A percentile compares a stretch with the other conserved stretches of the same genome.
Evolutionary conservation across 2,113 vertebrate species (phyloP).

Genomic region (Tragelaphus strepsiceros): DNA sequence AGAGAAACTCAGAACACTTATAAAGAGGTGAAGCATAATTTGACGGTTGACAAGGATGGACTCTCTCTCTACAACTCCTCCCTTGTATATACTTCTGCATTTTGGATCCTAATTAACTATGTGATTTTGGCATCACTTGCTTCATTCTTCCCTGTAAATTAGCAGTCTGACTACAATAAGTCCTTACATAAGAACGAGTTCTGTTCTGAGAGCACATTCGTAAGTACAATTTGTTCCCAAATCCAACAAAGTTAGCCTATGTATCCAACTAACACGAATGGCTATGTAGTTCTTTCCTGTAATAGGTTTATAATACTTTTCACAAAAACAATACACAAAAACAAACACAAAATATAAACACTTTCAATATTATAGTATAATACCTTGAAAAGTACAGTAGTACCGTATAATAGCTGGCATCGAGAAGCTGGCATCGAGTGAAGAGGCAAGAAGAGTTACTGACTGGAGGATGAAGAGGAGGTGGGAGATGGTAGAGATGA

Average conservation of each 20-base stretch:
- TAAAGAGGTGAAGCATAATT: neutral
- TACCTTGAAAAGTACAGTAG: neutral
- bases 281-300: neutral
- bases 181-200: neutral
- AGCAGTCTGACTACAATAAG: neutral
- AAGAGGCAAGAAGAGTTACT: neutral
- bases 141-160: neutral
- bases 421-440: neutral
- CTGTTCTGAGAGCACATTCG: neutral
- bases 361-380: neutral
- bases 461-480: neutral
- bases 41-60: neutral
- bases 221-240: neutral
- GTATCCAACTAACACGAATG: neutral
- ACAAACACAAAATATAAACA: neutral
- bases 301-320: neutral
- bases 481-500: neutral
- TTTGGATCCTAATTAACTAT: neutral
- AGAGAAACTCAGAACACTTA: neutral
- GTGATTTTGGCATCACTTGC: neutral
- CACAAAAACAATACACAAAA: neutral
- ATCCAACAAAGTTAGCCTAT: neutral
- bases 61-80: neutral
- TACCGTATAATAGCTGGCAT: neutral
- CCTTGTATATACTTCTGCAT: neutral